A percentile compares a stretch with the other conserved stretches of the same genome.
phyloP scores from a whole-genome alignment of 1,140 invertebrate genomes.

The Laupala kohalensis region DNA sequence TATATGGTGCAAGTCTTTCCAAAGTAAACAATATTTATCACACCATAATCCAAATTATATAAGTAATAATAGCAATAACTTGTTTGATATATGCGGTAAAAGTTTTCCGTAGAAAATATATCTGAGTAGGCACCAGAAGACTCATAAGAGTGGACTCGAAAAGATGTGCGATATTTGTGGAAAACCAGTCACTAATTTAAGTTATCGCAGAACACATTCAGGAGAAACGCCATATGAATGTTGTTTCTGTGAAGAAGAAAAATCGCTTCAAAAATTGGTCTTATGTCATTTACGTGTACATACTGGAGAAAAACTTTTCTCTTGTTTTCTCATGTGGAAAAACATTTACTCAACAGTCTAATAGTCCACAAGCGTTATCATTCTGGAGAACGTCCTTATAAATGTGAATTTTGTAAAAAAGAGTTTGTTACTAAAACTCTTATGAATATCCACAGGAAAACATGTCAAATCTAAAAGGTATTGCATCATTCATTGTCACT shows the following conservation, averaged over 20 bases:
- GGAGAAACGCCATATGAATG: slow-evolving; percentile 63
- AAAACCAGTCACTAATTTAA: slow-evolving; percentile 15
- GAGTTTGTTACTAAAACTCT: slow-evolving; percentile 22
- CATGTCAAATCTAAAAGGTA: no score
- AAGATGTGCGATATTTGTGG: slow-evolving; percentile 29
- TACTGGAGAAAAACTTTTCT: slow-evolving; percentile 33
- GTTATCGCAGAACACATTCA: slow-evolving; percentile 16
- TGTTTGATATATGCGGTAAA: neutral
- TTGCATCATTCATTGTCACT: no score
- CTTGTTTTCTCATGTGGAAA: slow-evolving; percentile 31
- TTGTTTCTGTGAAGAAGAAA: slow-evolving; percentile 53
- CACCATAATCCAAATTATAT: neutral
- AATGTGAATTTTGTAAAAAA: slow-evolving; percentile 29
- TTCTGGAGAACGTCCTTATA: slow-evolving; percentile 59
- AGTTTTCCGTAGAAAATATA: neutral
- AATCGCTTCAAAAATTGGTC: slow-evolving; percentile 45
- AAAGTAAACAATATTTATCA: slow-evolving; percentile 41
- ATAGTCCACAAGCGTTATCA: slow-evolving; percentile 57
- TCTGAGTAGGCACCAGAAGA: neutral
- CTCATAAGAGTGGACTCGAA: slow-evolving; percentile 15
- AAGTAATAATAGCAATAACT: neutral
- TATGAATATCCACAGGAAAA: slow-evolving; percentile 30
- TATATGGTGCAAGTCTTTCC: slow-evolving; percentile 46
- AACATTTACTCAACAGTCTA: slow-evolving; percentile 31
- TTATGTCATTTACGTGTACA: slow-evolving; percentile 29